Evolutionary conservation across 2,797 vertebrate species (phyloP).

Genomic region (Leptoclinus maculatus): DNA sequence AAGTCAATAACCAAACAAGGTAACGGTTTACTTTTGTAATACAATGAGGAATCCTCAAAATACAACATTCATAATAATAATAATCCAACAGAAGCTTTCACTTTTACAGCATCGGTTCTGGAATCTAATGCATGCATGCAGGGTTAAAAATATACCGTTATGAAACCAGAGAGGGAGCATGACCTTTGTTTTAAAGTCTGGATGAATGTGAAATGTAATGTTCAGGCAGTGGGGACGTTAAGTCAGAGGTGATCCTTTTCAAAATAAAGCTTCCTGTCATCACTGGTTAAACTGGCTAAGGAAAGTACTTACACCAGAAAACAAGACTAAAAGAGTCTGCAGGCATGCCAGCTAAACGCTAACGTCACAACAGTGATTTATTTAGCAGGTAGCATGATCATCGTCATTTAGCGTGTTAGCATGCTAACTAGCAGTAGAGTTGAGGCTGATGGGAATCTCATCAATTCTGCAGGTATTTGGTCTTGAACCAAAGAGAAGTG

Average conservation of each 20-base stretch:
- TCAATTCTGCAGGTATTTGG: background rate
- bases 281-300: background rate
- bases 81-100: background rate
- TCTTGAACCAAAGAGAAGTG: background rate
- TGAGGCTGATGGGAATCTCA: background rate
- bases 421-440: background rate
- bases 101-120: background rate
- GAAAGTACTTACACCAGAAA: background rate
- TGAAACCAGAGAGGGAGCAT: background rate
- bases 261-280: background rate
- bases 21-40: background rate
- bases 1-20: background rate
- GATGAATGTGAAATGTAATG: background rate
- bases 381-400: background rate
- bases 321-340: background rate
- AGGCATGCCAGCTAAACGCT: background rate
- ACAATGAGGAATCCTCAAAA: conserved; percentile 7
- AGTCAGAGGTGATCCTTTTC: background rate
- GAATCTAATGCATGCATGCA: conserved; percentile 5
- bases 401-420: background rate
- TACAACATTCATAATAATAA: background rate
- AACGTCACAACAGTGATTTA: background rate
- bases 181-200: background rate
- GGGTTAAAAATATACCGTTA: background rate
- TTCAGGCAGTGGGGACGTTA: background rate